phyloP scores from a whole-genome alignment of 1,140 invertebrate species.

The Oedothorax gibbosus region DNA sequence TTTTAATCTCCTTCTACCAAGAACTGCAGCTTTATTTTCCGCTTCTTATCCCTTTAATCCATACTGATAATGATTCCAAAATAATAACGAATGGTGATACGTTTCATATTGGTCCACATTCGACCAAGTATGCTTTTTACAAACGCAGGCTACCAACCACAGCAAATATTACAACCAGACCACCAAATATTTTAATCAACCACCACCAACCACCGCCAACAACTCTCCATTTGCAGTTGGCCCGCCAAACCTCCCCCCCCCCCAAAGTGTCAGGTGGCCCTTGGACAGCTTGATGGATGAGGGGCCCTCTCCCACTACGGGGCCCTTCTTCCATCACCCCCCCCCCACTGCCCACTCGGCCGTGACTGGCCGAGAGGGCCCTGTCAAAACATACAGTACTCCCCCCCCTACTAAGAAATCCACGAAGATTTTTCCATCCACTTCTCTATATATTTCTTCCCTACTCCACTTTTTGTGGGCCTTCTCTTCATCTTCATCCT shows the following conservation, averaged over 20 bases:
- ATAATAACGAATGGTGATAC: too few species aligned
- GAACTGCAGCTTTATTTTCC: too few species aligned
- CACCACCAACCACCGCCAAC: too few species aligned
- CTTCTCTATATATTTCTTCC: slow-evolving; percentile 50
- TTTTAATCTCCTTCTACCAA: too few species aligned
- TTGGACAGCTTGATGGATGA: slow-evolving; percentile 51
- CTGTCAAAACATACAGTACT: slow-evolving; percentile 55
- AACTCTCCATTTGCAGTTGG: neutral
- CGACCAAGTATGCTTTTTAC: too few species aligned
- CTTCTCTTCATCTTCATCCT: too few species aligned
- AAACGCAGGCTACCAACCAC: too few species aligned
- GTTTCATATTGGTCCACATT: too few species aligned
- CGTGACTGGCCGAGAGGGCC: slow-evolving; percentile 36
- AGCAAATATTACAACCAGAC: too few species aligned
- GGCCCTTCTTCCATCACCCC: slow-evolving; percentile 57
- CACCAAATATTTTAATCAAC: too few species aligned
- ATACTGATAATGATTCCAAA: too few species aligned
- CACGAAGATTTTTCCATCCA: slow-evolving; percentile 12
- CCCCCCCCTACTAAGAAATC: neutral
- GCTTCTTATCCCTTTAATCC: too few species aligned
- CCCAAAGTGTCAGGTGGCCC: slow-evolving; percentile 34
- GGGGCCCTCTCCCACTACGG: slow-evolving; percentile 44
- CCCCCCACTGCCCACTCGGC: slow-evolving; percentile 52
- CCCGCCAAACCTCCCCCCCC: neutral
- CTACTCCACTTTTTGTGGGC: neutral